A percentile compares a stretch with the other conserved stretches of the same genome.
Conservation (phyloP, 1,140 invertebrate species). For the Leptestheria dahalacensis region DNA sequence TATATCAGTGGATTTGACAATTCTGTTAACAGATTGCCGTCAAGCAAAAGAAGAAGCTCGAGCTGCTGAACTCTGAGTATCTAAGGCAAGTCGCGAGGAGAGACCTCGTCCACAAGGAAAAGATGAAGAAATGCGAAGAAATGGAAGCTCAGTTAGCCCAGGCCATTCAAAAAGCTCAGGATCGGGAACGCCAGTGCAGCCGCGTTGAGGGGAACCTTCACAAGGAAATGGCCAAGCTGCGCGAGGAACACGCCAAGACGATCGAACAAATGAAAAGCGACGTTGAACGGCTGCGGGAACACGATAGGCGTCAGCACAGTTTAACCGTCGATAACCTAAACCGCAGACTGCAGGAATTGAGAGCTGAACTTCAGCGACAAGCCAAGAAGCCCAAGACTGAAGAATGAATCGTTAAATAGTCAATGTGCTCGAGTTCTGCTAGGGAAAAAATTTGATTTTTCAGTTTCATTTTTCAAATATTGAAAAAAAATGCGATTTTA, state of each 20-base stretch:
- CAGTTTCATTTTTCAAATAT: too few species aligned
- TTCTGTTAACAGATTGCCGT: neutral
- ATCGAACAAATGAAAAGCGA: neutral
- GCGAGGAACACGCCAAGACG: neutral
- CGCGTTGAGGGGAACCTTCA: neutral
- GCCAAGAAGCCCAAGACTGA: too few species aligned
- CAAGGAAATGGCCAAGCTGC: neutral
- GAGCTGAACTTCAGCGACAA: too few species aligned
- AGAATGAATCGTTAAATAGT: too few species aligned
- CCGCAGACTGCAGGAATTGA: too few species aligned
- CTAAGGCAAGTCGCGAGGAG: neutral
- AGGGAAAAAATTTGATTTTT: too few species aligned
- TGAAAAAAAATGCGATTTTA: too few species aligned
- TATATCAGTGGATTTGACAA: too few species aligned
- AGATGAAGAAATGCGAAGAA: slow-evolving; percentile 1
- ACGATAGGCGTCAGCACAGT: too few species aligned
- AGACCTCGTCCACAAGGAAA: neutral
- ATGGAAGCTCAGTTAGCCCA: slow-evolving; percentile 1
- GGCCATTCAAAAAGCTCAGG: neutral
- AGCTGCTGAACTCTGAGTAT: slow-evolving; percentile 3
- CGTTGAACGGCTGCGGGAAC: too few species aligned
- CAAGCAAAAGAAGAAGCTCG: neutral
- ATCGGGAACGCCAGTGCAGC: neutral
- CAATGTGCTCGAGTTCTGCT: too few species aligned
- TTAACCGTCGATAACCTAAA: too few species aligned